Base-by-base conservation (phyloP, 2,888 invertebrate species). In the Drosophila vallismaia region DNA sequence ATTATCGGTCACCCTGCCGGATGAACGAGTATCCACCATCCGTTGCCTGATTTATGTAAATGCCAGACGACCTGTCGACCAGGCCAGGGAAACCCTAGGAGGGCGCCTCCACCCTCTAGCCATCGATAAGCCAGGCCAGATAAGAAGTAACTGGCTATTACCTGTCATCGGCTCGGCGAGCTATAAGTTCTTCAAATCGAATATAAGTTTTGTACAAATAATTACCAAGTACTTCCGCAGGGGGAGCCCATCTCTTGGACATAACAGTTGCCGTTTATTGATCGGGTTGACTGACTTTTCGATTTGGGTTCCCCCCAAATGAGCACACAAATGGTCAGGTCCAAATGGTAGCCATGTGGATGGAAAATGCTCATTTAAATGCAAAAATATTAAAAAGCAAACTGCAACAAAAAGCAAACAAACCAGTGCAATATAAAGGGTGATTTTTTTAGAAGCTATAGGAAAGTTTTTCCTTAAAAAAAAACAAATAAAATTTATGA, bases 1-100 rank as follows among this genome's bases (percentile, higher is more conserved):
- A 68, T 84, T 86, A 82, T 82, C 86, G 72, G 78, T 60, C 86
- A 79, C 50, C 68, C 62, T 44, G 44, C 75, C 81, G 81, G 78
- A 84, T 63, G 60, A 53, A 66, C 42, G 48, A 54, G 26, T 19
- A 14, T 42, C 19, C 45, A n/a, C 55, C 60, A 19, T 64, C 55
- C 64, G 33, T 28, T 44, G 40, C 24, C 46, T 62, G 33, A 33
- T 57, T 52, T 59, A 84, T 68, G 67, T 51, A 62, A 71, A 83
- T 75, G 69, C 51, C 45, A 19, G 19, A 19, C 19, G 19, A 19
- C 19, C 19, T 19, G 19, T 19, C 19, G 19, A 2, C 19, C 19
- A 19, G 33, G 12, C 12, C 63, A 24, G 7, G 14, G 31, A 49
- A 19, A 19, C 19, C 44, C 31, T 1, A 26, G 33, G 57, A 33